Conservation (phyloP, 2,888 invertebrate species). For the Thereva nobilitata region DNA sequence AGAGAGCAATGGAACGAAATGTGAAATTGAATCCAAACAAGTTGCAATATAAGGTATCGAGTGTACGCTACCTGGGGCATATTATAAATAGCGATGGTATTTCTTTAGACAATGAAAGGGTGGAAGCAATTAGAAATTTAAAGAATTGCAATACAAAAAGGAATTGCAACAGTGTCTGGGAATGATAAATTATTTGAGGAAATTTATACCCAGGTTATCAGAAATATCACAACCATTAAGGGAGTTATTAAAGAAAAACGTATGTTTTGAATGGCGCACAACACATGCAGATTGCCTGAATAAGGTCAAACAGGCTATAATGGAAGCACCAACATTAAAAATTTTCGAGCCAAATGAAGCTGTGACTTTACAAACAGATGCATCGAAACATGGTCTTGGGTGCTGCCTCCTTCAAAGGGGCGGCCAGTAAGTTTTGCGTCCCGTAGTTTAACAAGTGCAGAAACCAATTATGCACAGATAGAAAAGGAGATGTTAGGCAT, state of each 20-base stretch:
- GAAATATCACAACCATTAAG: conserved; percentile 11
- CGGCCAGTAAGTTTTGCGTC: conserved; percentile 37
- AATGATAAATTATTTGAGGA: conserved; percentile 27
- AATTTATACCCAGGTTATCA: conserved; percentile 22
- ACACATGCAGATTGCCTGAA: conserved; percentile 15
- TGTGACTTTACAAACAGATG: conserved; percentile 23
- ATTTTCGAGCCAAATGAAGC: conserved; percentile 25
- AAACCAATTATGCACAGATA: conserved; percentile 43
- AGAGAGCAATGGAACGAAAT: conserved; percentile 30
- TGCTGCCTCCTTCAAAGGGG: conserved; percentile 34
- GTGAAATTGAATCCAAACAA: conserved; percentile 36
- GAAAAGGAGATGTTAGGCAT: conserved; percentile 43
- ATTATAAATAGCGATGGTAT: not conserved
- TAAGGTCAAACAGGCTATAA: conserved; percentile 34
- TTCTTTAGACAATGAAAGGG: conserved; percentile 34
- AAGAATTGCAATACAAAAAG: conserved; percentile 45
- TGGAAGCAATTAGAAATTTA: conserved; percentile 21
- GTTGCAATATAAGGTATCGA: conserved; percentile 27
- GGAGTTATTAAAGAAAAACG: conserved; percentile 18
- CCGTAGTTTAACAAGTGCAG: conserved; percentile 36
- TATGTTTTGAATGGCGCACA: conserved; percentile 14
- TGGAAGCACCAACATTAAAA: conserved; percentile 25
- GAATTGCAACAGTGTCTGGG: conserved; percentile 41
- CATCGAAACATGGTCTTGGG: conserved; percentile 34
- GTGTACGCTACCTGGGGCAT: not conserved